Evolutionary conservation across 2,888 invertebrate species (phyloP), one percentile per base, ranked within the genome.

Genomic region (Trissolcus brochymenae): DNA sequence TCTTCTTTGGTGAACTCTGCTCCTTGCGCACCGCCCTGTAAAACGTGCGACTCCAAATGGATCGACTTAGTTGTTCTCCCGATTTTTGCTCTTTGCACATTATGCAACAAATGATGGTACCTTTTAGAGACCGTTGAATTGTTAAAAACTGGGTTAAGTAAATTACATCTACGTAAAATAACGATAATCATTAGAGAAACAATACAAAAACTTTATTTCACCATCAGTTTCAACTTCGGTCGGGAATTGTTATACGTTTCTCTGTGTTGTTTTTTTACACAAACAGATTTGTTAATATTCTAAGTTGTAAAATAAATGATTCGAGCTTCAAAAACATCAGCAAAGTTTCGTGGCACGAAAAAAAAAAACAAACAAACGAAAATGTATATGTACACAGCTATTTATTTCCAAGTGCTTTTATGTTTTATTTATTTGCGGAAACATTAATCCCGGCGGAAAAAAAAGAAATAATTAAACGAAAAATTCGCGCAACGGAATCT

Each of bases 391-490:
- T 35, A 35, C 35, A 35, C 7, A 9, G 35, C 35, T 35, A 35
- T 35, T 35, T 35, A 35, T 35, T 35, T 35, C 35, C 35, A 35
- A 35, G 35, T 35, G 35, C 35, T 35, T 35, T 35, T 62, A 70
- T 70, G 60, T 46, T 64, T 75, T 70, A 75, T 75, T 70, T 70
- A 67, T 70, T 68, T 35, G 60, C 54, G 53, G 59, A 64, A 55
- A 54, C 59, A 60, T 70, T 70, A 70, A 60, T 66, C 70, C 56
- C 55, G 66, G 65, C 61, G 50, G 57, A 50, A 35, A 35, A 35
- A 35, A 35, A 35, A 35, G 54, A 55, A 72, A 72, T 72, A 76
- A 72, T 76, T 76, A 76, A 72, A 71, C 53, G 71, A 19, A 57
- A 66, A 76, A 68, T 57, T 19, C 59, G 65, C 60, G 61, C 64